Evolutionary conservation across 2,113 vertebrate species (phyloP).

Genomic region (Mus spicilegus): DNA sequence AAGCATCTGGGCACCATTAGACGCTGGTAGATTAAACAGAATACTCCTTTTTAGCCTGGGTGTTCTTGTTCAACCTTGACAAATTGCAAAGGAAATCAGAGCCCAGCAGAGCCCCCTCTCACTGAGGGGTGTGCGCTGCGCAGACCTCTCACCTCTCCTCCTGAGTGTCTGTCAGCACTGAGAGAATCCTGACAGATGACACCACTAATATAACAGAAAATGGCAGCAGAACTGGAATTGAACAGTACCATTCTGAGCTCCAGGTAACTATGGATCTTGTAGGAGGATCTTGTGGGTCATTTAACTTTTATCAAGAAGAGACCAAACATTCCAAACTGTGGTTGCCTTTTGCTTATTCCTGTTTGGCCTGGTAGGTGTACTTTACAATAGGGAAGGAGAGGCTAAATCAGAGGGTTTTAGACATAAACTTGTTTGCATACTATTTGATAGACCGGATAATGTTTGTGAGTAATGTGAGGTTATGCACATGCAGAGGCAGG

Average conservation of each 20-base stretch:
- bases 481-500: neutral
- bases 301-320: neutral
- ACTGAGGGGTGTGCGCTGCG: neutral
- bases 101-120: neutral
- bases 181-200: neutral
- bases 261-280: neutral
- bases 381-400: neutral
- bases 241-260: neutral
- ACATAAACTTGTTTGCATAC: neutral
- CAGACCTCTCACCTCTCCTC: neutral
- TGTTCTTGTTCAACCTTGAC: neutral
- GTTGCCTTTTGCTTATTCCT: neutral
- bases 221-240: neutral
- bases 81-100: neutral
- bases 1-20: neutral
- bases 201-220: neutral
- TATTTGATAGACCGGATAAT: neutral
- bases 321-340: neutral
- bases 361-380: neutral
- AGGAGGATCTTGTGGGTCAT: neutral
- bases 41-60: neutral
- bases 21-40: neutral
- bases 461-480: neutral
- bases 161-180: neutral
- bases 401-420: neutral